These are phyloP conservation scores for Drosophila koepferae DNA, from an alignment of 2,888 invertebrate genomes.

Conservation along the genomic window DNA sequence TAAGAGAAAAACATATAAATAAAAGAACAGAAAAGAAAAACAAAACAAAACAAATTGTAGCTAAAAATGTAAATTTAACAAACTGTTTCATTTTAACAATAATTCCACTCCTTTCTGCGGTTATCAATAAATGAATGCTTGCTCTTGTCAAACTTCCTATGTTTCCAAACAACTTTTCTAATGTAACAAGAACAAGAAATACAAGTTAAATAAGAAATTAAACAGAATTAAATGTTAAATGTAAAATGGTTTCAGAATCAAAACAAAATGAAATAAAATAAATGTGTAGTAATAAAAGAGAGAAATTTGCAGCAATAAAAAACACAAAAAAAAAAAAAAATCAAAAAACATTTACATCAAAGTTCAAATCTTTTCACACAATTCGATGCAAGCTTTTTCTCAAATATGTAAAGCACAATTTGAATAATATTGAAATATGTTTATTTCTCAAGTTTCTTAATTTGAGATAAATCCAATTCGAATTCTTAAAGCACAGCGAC, in stretches of 20 bases:
- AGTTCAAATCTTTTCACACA: slow-evolving; percentile 32
- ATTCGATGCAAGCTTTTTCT: slow-evolving; percentile 32
- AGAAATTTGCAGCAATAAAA: slow-evolving; percentile 22
- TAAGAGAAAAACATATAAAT: slow-evolving; percentile 42
- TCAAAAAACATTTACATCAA: slow-evolving; percentile 38
- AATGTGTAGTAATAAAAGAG: slow-evolving; percentile 11
- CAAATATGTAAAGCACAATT: slow-evolving; percentile 18
- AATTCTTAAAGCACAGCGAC: slow-evolving; percentile 32
- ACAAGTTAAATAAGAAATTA: slow-evolving; percentile 31
- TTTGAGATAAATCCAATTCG: slow-evolving; percentile 5
- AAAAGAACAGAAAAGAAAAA: slow-evolving; percentile 2
- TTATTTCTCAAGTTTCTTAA: slow-evolving; percentile 7
- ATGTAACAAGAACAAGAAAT: neutral
- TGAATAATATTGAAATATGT: neutral
- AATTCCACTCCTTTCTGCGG: neutral
- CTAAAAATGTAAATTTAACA: slow-evolving; percentile 36
- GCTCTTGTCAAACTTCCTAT: slow-evolving; percentile 24
- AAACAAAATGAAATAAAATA: slow-evolving; percentile 28
- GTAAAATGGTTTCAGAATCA: slow-evolving; percentile 79
- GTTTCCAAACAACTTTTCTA: slow-evolving; percentile 25
- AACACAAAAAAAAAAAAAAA: slow-evolving; percentile 25
- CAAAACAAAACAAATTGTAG: slow-evolving; percentile 40
- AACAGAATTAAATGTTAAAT: slow-evolving; percentile 63
- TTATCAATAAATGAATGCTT: slow-evolving; percentile 14
- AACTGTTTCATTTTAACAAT: slow-evolving; percentile 26